These are phyloP conservation scores for Brachionus rotundiformis DNA, from an alignment of 1,140 invertebrate genomes.

Conservation along the genomic window DNA sequence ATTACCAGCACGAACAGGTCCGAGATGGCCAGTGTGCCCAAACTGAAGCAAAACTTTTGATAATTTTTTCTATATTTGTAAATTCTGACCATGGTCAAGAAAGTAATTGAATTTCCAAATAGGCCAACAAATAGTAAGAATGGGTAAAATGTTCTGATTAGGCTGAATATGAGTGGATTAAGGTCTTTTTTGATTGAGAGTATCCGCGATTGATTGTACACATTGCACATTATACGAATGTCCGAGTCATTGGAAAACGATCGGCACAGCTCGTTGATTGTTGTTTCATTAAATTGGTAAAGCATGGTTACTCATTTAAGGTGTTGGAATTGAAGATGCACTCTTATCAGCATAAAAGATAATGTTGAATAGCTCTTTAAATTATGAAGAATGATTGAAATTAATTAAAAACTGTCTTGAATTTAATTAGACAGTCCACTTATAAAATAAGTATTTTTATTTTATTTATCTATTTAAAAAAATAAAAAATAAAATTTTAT, in stretches of 20 bases:
- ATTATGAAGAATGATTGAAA: background rate
- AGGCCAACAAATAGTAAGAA: slow-evolving; percentile 19
- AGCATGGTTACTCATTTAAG: background rate
- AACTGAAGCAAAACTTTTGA: slow-evolving; percentile 34
- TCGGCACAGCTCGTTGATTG: background rate
- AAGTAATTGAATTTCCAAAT: slow-evolving; percentile 15
- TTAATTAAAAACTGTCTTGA: too few species aligned
- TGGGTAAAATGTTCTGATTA: slow-evolving; percentile 19
- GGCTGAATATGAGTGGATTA: background rate
- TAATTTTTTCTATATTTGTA: slow-evolving; percentile 12
- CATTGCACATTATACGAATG: slow-evolving; percentile 24
- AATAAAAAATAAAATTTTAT: too few species aligned
- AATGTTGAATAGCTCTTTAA: background rate
- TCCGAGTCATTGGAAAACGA: slow-evolving; percentile 18
- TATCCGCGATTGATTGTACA: background rate
- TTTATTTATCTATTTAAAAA: too few species aligned
- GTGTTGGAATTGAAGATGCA: background rate
- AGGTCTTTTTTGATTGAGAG: slow-evolving; percentile 3
- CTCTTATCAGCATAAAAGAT: too few species aligned
- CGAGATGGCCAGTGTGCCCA: background rate
- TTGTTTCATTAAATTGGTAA: background rate
- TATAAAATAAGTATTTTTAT: too few species aligned
- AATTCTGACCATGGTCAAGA: slow-evolving; percentile 24
- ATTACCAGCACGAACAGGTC: background rate
- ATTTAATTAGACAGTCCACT: too few species aligned